These are phyloP conservation scores for Yponomeuta malinellus DNA, from an alignment of 2,888 invertebrate species.

Conservation along the genomic window DNA sequence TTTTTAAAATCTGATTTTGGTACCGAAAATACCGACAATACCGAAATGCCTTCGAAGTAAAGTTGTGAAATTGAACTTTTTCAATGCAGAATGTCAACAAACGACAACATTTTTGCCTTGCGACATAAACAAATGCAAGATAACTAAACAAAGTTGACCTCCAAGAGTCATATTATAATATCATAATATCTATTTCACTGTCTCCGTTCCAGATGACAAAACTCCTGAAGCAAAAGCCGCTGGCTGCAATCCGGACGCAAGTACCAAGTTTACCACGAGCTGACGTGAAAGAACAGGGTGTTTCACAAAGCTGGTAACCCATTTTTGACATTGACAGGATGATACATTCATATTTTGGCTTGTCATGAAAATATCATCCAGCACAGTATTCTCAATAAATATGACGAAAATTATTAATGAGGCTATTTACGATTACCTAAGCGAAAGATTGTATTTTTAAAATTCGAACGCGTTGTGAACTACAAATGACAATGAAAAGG, in stretches of 20 bases:
- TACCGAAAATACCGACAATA: no score
- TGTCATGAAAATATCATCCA: background rate
- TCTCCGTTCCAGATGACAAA: slow-evolving; percentile 64
- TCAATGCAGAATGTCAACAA: no score
- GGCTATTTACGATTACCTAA: slow-evolving; percentile 16
- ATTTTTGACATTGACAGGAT: background rate
- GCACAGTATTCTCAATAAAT: background rate
- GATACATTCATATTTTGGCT: background rate
- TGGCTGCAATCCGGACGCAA: slow-evolving; percentile 30
- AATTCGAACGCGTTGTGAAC: slow-evolving; percentile 61
- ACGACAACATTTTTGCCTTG: no score
- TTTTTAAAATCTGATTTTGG: no score
- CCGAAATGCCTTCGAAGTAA: no score
- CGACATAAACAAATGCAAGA: no score
- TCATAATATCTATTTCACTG: no score
- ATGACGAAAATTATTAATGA: slow-evolving; percentile 24
- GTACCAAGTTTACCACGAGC: slow-evolving; percentile 62
- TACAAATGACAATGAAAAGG: background rate
- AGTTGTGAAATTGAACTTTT: no score
- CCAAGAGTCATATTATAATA: no score
- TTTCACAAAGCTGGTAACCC: background rate
- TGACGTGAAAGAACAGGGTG: slow-evolving; percentile 38
- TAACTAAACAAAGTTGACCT: no score
- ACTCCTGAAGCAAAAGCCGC: slow-evolving; percentile 50
- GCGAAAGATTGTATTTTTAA: slow-evolving; percentile 59